A percentile compares a stretch with the other conserved stretches of the same genome.
Conservation (phyloP, 53 echinoderm and acorn worm species). For the Mesocentrotus franciscanus region DNA sequence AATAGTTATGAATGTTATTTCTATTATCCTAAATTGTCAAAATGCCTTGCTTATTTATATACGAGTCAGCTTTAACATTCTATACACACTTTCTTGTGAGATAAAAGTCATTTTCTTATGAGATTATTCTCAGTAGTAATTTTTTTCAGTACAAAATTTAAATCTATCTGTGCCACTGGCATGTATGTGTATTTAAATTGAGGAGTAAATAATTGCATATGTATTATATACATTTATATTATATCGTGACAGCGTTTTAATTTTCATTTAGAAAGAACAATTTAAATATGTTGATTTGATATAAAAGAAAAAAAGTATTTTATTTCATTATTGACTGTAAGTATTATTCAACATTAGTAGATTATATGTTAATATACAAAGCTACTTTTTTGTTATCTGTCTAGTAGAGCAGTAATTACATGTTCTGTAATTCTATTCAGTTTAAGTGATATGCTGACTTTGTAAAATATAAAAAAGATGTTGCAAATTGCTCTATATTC, state of each 20-base stretch:
- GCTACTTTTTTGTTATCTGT: too few species aligned
- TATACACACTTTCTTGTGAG: not conserved
- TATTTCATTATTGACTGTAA: not conserved
- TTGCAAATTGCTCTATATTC: too few species aligned
- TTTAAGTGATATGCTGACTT: too few species aligned
- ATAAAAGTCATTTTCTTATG: not conserved
- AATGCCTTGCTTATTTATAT: constrained; percentile 32
- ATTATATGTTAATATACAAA: too few species aligned
- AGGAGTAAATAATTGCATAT: not conserved
- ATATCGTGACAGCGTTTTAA: not conserved
- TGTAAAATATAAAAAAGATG: too few species aligned
- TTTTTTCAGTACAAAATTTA: not conserved
- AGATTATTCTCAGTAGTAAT: not conserved
- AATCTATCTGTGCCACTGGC: not conserved
- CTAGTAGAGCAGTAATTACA: too few species aligned
- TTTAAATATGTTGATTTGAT: too few species aligned
- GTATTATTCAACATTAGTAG: not conserved
- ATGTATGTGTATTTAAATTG: not conserved
- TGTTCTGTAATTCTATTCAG: too few species aligned
- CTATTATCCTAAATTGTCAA: not conserved
- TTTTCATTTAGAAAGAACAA: too few species aligned
- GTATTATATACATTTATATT: not conserved
- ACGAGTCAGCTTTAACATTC: not conserved
- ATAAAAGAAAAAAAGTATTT: not conserved
- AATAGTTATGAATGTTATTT: too few species aligned